Percentiles rank a stretch among this genome's conserved stretches.
Conservation (phyloP, 2,113 vertebrate genomes). For the Numenius arquata region DNA sequence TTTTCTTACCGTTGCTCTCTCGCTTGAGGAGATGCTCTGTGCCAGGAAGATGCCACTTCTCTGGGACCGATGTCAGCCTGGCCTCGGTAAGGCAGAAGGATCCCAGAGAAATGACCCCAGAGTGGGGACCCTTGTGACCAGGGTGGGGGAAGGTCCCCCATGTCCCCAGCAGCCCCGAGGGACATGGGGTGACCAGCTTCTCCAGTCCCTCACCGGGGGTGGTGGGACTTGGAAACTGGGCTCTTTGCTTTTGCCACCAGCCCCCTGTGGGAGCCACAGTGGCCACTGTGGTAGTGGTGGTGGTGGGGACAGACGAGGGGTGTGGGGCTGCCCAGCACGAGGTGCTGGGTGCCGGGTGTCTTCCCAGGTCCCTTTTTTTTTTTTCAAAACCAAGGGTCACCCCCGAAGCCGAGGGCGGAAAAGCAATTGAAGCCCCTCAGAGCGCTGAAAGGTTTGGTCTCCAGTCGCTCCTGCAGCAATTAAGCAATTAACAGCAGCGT, state of each 20-base stretch:
- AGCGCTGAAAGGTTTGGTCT: background rate
- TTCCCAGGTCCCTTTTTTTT: background rate
- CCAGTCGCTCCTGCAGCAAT: background rate
- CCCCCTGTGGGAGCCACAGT: background rate
- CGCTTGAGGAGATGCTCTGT: conserved; percentile 71
- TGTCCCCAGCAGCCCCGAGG: no score
- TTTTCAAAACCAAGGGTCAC: no score
- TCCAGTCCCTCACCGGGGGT: fast-evolving
- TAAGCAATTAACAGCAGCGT: background rate
- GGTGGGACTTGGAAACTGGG: background rate
- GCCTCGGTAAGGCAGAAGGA: conserved; percentile 69
- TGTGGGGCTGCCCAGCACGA: no score
- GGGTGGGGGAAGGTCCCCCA: conserved; percentile 61
- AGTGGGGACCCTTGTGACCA: conserved; percentile 34
- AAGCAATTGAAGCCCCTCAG: no score
- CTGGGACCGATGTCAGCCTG: conserved; percentile 67
- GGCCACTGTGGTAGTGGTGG: no score
- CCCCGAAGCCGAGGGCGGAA: background rate
- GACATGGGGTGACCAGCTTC: background rate
- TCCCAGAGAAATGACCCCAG: conserved; percentile 9
- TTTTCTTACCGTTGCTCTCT: conserved; percentile 68
- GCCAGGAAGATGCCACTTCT: conserved; percentile 67
- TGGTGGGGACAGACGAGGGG: no score
- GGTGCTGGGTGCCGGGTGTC: background rate
- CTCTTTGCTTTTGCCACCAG: background rate